phyloP scores from a whole-genome alignment of 2,113 vertebrate genomes.

The Prionailurus bengalensis region DNA sequence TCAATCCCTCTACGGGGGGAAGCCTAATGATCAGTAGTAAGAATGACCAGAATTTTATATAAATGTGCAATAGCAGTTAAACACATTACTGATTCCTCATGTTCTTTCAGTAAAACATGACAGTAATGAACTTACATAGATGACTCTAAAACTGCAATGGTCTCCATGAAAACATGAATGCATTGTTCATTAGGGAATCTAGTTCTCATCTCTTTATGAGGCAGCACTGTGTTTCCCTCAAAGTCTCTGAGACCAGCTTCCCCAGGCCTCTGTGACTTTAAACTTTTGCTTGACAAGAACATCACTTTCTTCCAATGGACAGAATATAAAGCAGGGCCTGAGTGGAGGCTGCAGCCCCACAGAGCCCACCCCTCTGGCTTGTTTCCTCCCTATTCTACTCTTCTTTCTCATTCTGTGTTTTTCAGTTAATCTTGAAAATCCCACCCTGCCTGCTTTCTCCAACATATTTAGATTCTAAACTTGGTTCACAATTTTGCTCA shows the following conservation, averaged over 20 bases:
- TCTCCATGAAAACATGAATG: constrained; percentile 24
- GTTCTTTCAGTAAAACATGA: neutral
- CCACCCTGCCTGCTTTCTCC: neutral
- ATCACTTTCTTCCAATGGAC: neutral
- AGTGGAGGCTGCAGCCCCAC: neutral
- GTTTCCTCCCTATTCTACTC: neutral
- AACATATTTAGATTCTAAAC: constrained; percentile 35
- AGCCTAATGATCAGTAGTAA: neutral
- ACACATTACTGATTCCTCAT: neutral
- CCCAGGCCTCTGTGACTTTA: neutral
- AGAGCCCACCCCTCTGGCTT: neutral
- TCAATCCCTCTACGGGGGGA: neutral
- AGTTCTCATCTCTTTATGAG: neutral
- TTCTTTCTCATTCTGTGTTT: neutral
- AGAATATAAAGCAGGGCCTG: neutral
- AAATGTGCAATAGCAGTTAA: neutral
- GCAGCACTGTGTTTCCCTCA: neutral
- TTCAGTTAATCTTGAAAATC: neutral
- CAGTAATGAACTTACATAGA: neutral
- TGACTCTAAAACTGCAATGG: neutral
- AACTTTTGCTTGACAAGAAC: neutral
- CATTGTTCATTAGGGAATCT: neutral
- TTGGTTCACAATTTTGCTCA: neutral
- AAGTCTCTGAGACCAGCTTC: neutral
- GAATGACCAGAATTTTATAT: constrained; percentile 4